Evolutionary conservation across 2,888 invertebrate species (phyloP), one percentile per base, ranked within the genome.

Genomic region (Trissonchulus sp.): DNA sequence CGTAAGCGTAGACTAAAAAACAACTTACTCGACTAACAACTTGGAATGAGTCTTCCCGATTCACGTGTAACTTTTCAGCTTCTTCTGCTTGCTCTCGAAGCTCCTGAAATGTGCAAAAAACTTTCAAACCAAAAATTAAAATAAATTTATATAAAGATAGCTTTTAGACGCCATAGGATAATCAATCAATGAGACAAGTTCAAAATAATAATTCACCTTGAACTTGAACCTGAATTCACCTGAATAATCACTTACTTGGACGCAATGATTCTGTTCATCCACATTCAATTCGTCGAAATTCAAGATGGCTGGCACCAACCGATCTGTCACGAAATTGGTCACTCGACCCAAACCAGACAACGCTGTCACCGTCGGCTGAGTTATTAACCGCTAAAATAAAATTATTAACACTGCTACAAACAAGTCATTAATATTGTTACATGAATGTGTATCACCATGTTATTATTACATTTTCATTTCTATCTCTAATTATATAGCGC

Each of bases 271-370:
- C 78, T 77, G 77, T n/a, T 72, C 71, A 30, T 68, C 60, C 72
- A 69, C 31, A 31, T 76, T 78, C 30, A 72, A 60, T 18, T 79
- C 78, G 1, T 83, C 83, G 23, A 77, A 63, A 28, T 77, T 63
- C 38, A 74, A 30, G 60, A 77, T n/a, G 15, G 81, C 80, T 30
- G 80, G 79, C 74, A 84, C 74, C 48, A 85, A 78, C 30, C 83
- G 87, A 86, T 89, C 88, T 88, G 89, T 85, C 80, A 89, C 89
- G 82, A 91, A 90, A 85, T 92, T 91, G 18, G 92, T 91, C 34
- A 94, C 89, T 86, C 93, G 93, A 34, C 93, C 91, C 85, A 94
- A 93, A 0, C 93, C 91, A 81, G 91, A 92, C 87, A 93, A 85
- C 0, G 93, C 91, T 0, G 92, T 91, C 82, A 91, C 91, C 82